Conservation (phyloP, 2,888 invertebrate species). For the Pandemis cinnamomeana region DNA sequence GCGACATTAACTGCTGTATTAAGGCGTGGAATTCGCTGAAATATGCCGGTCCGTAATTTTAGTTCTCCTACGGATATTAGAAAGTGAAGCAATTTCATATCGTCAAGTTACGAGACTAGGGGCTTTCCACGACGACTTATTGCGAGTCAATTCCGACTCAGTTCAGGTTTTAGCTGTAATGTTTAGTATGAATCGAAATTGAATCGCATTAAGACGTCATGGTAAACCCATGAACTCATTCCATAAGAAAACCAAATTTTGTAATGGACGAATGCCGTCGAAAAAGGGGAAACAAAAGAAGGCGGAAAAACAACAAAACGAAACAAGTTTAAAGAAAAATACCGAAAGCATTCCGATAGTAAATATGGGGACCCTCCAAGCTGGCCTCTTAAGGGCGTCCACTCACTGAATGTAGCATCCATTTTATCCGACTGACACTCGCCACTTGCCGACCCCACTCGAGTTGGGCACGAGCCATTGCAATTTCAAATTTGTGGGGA, state of each 20-base stretch:
- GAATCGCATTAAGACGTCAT: no score
- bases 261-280: not conserved
- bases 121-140: no score
- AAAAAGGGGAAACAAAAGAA: not conserved
- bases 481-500: conserved; percentile 32
- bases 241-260: not conserved
- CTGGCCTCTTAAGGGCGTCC: conserved; percentile 5
- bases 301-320: not conserved
- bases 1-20: no score
- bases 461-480: not conserved
- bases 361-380: conserved; percentile 9
- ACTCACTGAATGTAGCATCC: conserved; percentile 12
- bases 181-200: no score
- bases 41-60: no score
- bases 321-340: conserved; percentile 17
- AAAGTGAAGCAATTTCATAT: not conserved
- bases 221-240: not conserved
- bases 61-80: no score
- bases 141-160: no score
- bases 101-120: not conserved
- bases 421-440: conserved; percentile 29
- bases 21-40: no score
- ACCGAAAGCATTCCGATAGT: conserved; percentile 20
- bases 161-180: no score
- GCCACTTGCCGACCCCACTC: conserved; percentile 9